Evolutionary conservation across 2,888 invertebrate species (phyloP).

Genomic region (Pimpla rufipes): DNA sequence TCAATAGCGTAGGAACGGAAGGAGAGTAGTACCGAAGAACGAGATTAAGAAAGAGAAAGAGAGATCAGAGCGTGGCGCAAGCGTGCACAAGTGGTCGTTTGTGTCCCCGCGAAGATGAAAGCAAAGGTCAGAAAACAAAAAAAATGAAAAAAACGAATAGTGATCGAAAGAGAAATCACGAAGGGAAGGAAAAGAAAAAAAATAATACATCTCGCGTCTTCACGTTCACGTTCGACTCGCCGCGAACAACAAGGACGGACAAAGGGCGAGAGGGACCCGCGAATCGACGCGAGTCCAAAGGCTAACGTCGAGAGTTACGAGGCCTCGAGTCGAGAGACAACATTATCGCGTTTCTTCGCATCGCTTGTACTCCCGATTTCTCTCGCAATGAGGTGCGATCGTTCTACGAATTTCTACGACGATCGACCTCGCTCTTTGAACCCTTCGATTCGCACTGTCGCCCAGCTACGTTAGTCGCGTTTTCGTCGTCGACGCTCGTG

Average conservation of each 20-base stretch:
- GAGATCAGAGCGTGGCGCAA: constrained; percentile 30
- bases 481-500: constrained; percentile 36
- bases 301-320: constrained; percentile 44
- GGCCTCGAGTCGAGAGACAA: constrained; percentile 41
- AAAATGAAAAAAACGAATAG: constrained; percentile 17
- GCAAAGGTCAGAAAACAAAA: constrained; percentile 6
- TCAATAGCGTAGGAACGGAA: background rate
- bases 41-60: constrained; percentile 9
- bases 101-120: constrained; percentile 47
- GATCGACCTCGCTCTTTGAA: constrained; percentile 68
- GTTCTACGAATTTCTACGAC: constrained; percentile 67
- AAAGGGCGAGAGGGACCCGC: constrained; percentile 60
- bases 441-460: constrained; percentile 63
- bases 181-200: constrained; percentile 37
- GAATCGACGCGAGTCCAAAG: constrained; percentile 61
- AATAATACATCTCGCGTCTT: constrained; percentile 53
- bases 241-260: constrained; percentile 68
- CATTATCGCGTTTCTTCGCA: constrained; percentile 16
- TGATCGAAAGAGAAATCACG: constrained; percentile 20
- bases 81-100: constrained; percentile 44
- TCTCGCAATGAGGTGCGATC: constrained; percentile 9
- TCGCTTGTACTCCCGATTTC: constrained; percentile 12
- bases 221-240: constrained; percentile 61
- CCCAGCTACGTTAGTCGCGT: constrained; percentile 47
- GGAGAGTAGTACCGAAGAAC: background rate